These are phyloP conservation scores for Ciona savignyi DNA, from an alignment of 23 tunicate genomes.

Conservation along the genomic window DNA sequence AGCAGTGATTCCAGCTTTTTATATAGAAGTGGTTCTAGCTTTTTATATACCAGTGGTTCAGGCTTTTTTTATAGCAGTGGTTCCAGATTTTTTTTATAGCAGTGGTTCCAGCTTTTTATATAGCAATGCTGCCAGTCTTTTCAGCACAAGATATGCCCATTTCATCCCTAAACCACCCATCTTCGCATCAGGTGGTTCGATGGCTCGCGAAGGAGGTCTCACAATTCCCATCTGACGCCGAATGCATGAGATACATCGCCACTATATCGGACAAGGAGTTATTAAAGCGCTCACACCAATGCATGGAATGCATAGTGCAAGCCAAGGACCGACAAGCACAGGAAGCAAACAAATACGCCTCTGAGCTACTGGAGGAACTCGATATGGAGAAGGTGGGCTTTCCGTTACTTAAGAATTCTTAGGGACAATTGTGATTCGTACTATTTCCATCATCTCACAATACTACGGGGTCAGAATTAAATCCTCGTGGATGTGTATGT, in stretches of 20 bases:
- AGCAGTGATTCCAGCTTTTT: no score
- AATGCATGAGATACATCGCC: constrained; percentile 90
- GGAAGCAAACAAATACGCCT: constrained; percentile 81
- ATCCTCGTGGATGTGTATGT: no score
- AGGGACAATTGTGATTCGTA: no score
- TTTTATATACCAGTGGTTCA: no score
- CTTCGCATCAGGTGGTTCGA: constrained; percentile 85
- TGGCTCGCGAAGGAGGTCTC: constrained; percentile 84
- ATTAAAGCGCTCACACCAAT: constrained; percentile 55
- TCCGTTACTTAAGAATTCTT: no score
- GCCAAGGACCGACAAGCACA: constrained; percentile 92
- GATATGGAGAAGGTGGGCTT: constrained; percentile 65
- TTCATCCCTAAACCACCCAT: neutral
- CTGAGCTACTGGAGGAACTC: constrained; percentile 67
- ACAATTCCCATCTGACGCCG: constrained; percentile 93
- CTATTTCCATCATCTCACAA: no score
- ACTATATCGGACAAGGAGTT: constrained; percentile 63
- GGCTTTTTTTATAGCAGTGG: no score
- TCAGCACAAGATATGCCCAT: neutral
- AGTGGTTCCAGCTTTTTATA: no score
- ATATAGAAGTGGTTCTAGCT: no score
- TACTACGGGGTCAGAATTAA: no score
- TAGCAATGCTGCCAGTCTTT: no score
- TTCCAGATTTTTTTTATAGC: no score
- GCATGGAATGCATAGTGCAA: constrained; percentile 73